Base-by-base conservation (phyloP, 2,797 vertebrate species). In the Tarsius wallacei region DNA sequence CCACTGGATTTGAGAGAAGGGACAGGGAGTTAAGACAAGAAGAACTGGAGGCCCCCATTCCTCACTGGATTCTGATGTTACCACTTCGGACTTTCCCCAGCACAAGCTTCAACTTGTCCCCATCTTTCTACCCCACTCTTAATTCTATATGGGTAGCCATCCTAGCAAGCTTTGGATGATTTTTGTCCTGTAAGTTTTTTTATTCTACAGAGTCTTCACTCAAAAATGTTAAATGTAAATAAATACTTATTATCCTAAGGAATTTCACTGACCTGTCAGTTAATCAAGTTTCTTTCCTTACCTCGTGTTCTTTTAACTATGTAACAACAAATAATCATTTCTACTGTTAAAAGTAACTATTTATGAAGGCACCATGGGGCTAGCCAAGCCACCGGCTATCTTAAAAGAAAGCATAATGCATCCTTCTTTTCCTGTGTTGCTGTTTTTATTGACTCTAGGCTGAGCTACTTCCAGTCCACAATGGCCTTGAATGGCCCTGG, bases 321-420 rank as follows among this genome's bases (percentile, higher is more conserved):
- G 17, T 90, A 81, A 63, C 89, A 86, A 89, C 14, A 59, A 92
- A 88, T 42, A 73, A 68, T 73, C 68, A 81, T 86, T 86, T 90
- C 26, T 64, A 36, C 59, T 83, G 7, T 22, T 36, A 33, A 73
- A 63, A 71, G 7, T 63, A 66, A 83, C 47, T 91, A 55, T 51
- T 82, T n/a, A 33, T 15, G 0, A 74, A 66, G 15, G n/a, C 42
- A 74, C 17, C 21, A 26, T 7, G n/a, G 28, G 36, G 10, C 55
- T 12, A 84, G 85, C 57, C 47, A 51, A 42, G 33, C 17, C 64
- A 85, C 0, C 36, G 53, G 28, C 15, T 42, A 2, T 31, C 86
- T 90, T 81, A 61, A 88, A 36, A 89, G 80, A 24, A 51, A 82
- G 31, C 10, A 10, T 4, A 22, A 28, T 16, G 33, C 4, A 1